These are phyloP conservation scores for Bolinopsis microptera DNA, from an alignment of 37 sponge, comb jelly and placozoan species.

Conservation along the genomic window DNA sequence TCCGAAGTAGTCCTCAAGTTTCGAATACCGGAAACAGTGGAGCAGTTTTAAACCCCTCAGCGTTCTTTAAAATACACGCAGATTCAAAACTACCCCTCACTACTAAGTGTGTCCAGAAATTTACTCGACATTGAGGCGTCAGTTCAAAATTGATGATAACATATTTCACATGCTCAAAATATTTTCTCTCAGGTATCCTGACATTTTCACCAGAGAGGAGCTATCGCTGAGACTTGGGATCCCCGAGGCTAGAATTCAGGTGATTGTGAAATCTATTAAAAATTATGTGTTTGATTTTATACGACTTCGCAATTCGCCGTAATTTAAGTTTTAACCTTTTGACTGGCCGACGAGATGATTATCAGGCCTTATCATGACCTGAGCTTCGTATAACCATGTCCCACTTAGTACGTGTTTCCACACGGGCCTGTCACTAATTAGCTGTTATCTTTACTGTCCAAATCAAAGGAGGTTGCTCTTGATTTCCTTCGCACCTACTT, in stretches of 20 bases:
- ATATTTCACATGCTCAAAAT: background rate
- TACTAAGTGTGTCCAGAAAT: too few relatives aligned
- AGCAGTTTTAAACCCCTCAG: too few relatives aligned
- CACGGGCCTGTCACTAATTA: background rate
- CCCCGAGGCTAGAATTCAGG: constrained; percentile 17
- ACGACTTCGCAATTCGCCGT: too few relatives aligned
- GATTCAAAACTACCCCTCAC: too few relatives aligned
- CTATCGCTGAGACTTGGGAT: constrained; percentile 8
- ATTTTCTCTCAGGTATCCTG: background rate
- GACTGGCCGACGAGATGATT: too few relatives aligned
- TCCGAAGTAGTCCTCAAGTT: too few relatives aligned
- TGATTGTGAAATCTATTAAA: too few relatives aligned
- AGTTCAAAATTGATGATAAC: background rate
- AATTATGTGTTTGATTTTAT: too few relatives aligned
- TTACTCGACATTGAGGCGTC: too few relatives aligned
- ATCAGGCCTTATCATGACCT: background rate
- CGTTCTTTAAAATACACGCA: too few relatives aligned
- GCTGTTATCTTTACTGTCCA: background rate
- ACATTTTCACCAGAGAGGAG: constrained; percentile 1
- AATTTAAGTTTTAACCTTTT: too few relatives aligned
- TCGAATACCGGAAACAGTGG: too few relatives aligned
- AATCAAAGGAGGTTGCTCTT: background rate
- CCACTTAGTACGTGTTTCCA: background rate
- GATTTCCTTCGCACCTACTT: background rate
- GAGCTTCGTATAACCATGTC: background rate